Evolutionary conservation across 2,113 vertebrate genomes (phyloP).

Genomic region (Procavia capensis): DNA sequence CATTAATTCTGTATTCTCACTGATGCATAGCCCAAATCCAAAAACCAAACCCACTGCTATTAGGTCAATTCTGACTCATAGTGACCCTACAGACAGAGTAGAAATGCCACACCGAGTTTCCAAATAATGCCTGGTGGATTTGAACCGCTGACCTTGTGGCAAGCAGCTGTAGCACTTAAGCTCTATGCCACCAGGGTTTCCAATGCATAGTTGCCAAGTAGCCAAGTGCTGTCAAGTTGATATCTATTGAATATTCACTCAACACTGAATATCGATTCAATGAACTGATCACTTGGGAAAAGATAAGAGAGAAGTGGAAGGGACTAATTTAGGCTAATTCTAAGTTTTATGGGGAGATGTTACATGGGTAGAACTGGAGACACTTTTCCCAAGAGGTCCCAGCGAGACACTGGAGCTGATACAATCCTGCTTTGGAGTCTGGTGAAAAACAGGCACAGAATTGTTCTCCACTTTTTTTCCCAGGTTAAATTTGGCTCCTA

Average conservation of each 20-base stretch:
- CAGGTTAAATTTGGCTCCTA: neutral
- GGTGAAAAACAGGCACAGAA: neutral
- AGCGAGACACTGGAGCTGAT: neutral
- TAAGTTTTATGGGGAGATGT: neutral
- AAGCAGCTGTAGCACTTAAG: too few species aligned
- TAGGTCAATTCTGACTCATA: too few species aligned
- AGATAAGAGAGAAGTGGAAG: neutral
- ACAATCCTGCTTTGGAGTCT: neutral
- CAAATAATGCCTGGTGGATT: too few species aligned
- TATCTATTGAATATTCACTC: neutral
- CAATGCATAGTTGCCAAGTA: too few species aligned
- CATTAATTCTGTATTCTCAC: neutral
- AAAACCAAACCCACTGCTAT: too few species aligned
- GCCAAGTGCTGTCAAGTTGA: too few species aligned
- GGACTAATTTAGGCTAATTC: too few species aligned
- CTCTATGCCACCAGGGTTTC: too few species aligned
- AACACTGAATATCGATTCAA: too few species aligned
- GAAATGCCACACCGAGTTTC: too few species aligned
- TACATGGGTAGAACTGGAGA: neutral
- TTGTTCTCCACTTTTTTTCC: neutral
- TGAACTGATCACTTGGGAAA: neutral
- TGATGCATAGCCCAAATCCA: neutral
- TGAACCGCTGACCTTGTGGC: too few species aligned
- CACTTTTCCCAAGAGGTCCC: neutral
- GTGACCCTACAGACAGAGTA: too few species aligned